Evolutionary conservation across 2,888 invertebrate species (phyloP).

Genomic region (Nematopogon swammerdamellus): DNA sequence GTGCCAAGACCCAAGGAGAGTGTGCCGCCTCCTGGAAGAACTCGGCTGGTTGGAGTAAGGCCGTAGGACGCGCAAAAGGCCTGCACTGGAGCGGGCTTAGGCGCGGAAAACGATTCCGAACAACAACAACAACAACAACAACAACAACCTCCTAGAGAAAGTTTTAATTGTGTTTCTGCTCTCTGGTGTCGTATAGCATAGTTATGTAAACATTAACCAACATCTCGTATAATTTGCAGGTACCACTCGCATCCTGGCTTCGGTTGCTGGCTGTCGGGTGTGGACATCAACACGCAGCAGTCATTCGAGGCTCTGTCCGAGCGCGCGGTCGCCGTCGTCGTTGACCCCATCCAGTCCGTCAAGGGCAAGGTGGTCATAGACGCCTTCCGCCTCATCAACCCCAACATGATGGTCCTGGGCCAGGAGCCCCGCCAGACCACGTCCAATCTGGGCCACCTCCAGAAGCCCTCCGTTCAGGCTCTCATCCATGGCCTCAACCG

Average conservation of each 20-base stretch:
- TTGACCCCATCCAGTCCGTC: conserved; percentile 99
- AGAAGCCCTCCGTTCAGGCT: conserved; percentile 99
- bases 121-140: too few species aligned
- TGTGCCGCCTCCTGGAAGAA: too few species aligned
- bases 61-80: too few species aligned
- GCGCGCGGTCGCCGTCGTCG: conserved; percentile 97
- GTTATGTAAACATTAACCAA: too few species aligned
- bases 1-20: too few species aligned
- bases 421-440: conserved; percentile 99
- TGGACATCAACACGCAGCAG: conserved; percentile 99
- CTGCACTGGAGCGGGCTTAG: too few species aligned
- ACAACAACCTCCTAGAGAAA: too few species aligned
- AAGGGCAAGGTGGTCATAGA: conserved; percentile 99
- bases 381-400: conserved; percentile 98
- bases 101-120: too few species aligned
- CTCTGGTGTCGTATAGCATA: too few species aligned
- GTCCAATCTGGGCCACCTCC: conserved; percentile 96
- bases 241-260: conserved; percentile 99
- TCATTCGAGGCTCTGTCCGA: conserved; percentile 98
- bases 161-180: too few species aligned
- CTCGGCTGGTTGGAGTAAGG: too few species aligned
- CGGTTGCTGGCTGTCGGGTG: conserved; percentile 99
- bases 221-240: conserved; percentile 39
- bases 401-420: conserved; percentile 98
- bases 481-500: conserved; percentile 97